phyloP scores from a whole-genome alignment of 2,797 vertebrate genomes.

The Melanotaenia maccullochi region DNA sequence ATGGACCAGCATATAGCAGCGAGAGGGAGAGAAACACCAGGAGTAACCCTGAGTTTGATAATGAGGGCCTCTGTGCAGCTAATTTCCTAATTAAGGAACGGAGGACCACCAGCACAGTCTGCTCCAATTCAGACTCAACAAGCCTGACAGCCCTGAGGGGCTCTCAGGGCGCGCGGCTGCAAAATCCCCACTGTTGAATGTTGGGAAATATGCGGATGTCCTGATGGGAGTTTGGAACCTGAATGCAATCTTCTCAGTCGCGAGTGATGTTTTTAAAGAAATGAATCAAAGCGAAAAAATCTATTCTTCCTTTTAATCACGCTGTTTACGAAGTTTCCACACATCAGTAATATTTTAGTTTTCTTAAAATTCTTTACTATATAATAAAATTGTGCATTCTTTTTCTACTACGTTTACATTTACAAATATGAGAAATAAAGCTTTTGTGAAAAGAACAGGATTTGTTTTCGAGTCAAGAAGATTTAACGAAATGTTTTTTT shows the following conservation, averaged over 20 bases:
- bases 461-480: conserved; percentile 27
- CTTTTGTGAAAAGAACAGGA: not conserved
- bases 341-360: not conserved
- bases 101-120: conserved; percentile 87
- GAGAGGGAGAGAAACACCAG: conserved; percentile 60
- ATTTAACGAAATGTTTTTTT: not conserved
- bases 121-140: conserved; percentile 62
- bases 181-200: conserved; percentile 59
- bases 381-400: not conserved
- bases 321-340: too few relatives aligned
- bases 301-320: not conserved
- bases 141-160: conserved; percentile 56
- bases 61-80: conserved; percentile 84
- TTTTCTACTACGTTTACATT: not conserved
- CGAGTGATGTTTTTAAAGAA: conserved; percentile 2
- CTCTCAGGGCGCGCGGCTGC: conserved; percentile 51
- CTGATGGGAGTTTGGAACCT: conserved; percentile 40
- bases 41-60: conserved; percentile 79
- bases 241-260: conserved; percentile 17
- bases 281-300: not conserved
- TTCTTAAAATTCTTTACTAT: not conserved
- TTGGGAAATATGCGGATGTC: conserved; percentile 53
- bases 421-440: not conserved
- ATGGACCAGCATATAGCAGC: conserved; percentile 70
- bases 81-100: conserved; percentile 89